Evolutionary conservation across 1,140 invertebrate species (phyloP).

Genomic region (Theocolax elegans): DNA sequence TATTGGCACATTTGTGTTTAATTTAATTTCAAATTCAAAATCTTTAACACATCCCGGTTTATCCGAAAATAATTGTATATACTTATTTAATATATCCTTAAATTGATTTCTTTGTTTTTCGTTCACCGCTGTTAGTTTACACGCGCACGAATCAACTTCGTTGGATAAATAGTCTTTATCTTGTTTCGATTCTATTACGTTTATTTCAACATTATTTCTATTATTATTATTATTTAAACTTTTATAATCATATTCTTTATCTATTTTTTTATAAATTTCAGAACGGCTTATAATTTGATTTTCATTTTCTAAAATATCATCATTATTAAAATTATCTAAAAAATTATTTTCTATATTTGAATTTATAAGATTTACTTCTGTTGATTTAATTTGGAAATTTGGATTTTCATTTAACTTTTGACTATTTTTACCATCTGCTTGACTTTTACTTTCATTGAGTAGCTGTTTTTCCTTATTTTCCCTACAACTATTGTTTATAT

Average conservation of each 20-base stretch:
- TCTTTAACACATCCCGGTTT: constrained; percentile 17
- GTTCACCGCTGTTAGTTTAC: background rate
- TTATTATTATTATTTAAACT: background rate
- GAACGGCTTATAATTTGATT: no score
- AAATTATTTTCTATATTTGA: no score
- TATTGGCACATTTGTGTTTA: no score
- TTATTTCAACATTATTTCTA: background rate
- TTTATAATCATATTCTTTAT: no score
- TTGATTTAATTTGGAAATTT: no score
- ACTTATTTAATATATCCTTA: background rate
- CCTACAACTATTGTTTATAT: background rate
- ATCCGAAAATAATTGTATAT: constrained; percentile 26
- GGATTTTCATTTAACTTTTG: no score
- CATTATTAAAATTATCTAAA: no score
- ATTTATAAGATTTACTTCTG: no score
- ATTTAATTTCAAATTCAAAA: constrained; percentile 37
- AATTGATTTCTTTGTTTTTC: background rate
- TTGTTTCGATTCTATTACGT: background rate
- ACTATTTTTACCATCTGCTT: background rate
- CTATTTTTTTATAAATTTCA: no score
- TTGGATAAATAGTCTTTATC: background rate
- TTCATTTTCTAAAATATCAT: no score
- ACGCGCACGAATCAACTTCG: background rate
- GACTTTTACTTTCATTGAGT: background rate
- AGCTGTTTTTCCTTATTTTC: background rate